Base-by-base conservation (phyloP, 2,113 vertebrate species). In the Leuciscus idus region DNA sequence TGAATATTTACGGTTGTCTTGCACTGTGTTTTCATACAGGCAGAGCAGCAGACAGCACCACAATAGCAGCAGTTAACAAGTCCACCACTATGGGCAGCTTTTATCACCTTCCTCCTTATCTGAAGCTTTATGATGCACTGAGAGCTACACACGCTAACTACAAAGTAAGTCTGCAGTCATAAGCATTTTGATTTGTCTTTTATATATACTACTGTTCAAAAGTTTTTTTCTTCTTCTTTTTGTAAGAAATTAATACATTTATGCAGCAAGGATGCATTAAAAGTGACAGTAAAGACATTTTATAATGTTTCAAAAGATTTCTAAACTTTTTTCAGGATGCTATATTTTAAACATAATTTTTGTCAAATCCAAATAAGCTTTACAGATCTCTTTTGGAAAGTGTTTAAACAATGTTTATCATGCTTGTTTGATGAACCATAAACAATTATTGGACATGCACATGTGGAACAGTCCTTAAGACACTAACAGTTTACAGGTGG, bases 101-200 rank as follows among this genome's bases (percentile, higher is more conserved):
- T 95, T 99, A 96, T 87, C 97, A 99, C 90, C 96, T 99, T 72
- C 98, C 98, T 13, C 96, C 97, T 0, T 99, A 99, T 92, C 95
- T 99, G 92, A 98, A 98, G 90, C 92, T 99, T 46, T 97, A 98
- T 0, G 98, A 99, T 61, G 97, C 99, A 73, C 95, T 99, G 87
- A 99, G 99, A 92, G 98, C 98, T 36, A 99, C 98, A 0, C 96
- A 99, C 6, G 94, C 98, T 59, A 99, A 99, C 94, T 99, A 97
- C 84, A 99, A 98, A 96, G 98, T 99, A 30, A 81, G 85, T 72
- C 10, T 21, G 39, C 8, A 39, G 30, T n/a, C 26, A 7, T 76
- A 21, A 36, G 2, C 11, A 15, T 48, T 74, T 78, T 23, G 28
- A 9, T 55, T 72, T 48, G 26, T 68, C 13, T 15, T 17, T 75